Base-by-base conservation (phyloP, 2,888 invertebrate genomes). In the Andrena chrysosceles region DNA sequence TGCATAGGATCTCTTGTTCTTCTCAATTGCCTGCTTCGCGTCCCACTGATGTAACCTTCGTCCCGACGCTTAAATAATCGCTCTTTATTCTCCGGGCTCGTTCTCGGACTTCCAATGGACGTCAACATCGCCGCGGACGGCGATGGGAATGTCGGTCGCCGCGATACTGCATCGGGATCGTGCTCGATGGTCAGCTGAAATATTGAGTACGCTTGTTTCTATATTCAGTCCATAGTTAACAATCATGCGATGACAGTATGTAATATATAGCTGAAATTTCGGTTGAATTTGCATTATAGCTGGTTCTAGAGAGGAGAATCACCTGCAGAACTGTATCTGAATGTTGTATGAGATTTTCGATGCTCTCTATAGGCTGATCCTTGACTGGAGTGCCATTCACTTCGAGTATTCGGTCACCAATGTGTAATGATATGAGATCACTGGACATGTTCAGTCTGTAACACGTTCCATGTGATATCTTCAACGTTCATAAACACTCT, bases 351-450 rank as follows among this genome's bases (percentile, higher is more conserved):
- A 97, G 95, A 92, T 96, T 96, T 93, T 98, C 97, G 74, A 97
- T 96, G 87, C 96, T 97, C 83, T 97, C 96, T 66, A 98, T 95
- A 0, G 97, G 96, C 71, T 97, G 96, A 91, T 97, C 97, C 91
- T 96, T 96, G 0, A 98, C 97, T 0, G 98, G 97, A 0, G 97
- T 96, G 2, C 99, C 98, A 95, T 99, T 98, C 67, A 99, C 98
- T 95, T 99, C 99, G 84, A 99, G 95, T 86, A 99, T 98, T 91
- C 97, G 96, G 94, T 99, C 99, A n/a, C 99, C 99, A 88, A 98
- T 97, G 93, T 97, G 98, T 73, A 98, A 95, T 8, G 97, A 96
- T 95, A 98, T 96, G 77, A 98, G 95, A 86, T 97, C 97, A 89
- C 96, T 96, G 89, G 97, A 97, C 77, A 97, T 96, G 91, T 97